These are phyloP conservation scores for Pyrrhosoma nymphula DNA, from an alignment of 2,888 invertebrate genomes.

Conservation along the genomic window DNA sequence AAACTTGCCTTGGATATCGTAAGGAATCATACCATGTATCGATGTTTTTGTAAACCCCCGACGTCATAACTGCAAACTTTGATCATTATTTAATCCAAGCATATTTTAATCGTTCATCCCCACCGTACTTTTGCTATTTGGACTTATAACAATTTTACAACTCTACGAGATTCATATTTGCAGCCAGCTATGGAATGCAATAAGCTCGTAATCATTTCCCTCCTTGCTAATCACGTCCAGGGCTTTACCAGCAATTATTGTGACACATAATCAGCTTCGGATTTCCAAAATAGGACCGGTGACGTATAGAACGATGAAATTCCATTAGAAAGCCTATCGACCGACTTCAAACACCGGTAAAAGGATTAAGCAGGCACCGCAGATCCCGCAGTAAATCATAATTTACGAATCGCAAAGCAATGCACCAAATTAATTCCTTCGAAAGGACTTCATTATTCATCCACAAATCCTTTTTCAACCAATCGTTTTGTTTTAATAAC, in stretches of 20 bases:
- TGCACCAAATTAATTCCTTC: too few species aligned
- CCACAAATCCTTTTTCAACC: too few species aligned
- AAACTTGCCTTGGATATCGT: too few species aligned
- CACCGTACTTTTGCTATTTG: background rate
- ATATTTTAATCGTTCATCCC: background rate
- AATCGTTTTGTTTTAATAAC: too few species aligned
- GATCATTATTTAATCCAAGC: background rate
- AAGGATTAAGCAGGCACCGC: too few species aligned
- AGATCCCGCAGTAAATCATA: too few species aligned
- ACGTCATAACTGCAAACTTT: too few species aligned
- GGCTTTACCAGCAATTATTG: background rate
- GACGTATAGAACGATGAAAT: background rate
- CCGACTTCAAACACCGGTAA: background rate
- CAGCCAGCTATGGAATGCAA: background rate
- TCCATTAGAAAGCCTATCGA: background rate
- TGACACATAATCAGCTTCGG: background rate
- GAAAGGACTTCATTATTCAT: too few species aligned
- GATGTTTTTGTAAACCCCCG: too few species aligned
- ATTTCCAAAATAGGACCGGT: background rate
- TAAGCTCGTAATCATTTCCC: background rate
- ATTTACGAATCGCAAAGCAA: too few species aligned
- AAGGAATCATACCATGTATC: too few species aligned
- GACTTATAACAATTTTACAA: background rate
- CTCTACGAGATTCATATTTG: background rate
- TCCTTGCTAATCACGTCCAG: background rate